Evolutionary conservation across 2,113 vertebrate species (phyloP), one percentile per base, ranked within the genome.

Genomic region (Uropsilus gracilis): DNA sequence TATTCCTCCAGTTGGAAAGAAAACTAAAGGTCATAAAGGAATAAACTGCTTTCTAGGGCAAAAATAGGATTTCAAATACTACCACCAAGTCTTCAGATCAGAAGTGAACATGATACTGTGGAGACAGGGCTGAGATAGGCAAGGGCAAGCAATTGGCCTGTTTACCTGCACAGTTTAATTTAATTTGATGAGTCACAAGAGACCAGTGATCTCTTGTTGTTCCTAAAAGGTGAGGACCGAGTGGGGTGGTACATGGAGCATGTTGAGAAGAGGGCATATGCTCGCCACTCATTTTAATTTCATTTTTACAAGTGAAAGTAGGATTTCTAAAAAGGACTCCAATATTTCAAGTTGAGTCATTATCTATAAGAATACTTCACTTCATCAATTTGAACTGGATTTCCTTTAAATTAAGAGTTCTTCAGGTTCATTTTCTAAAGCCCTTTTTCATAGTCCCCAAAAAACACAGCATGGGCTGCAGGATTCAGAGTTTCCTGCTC

Each of bases 401-500:
- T 95, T 32, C 66, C 76, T 95, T 42, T 63, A 59, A 81, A 55
- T 32, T 10, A 28, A 69, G 63, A 55, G 32, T 30, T 76, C 80
- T 80, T 83, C 46, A 26, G 48, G 84, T 42, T 77, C 14, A n/a
- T 71, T 86, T 81, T 64, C 89, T 59, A n/a, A 83, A 78, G 30
- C 42, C 50, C 44, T 68, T 22, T 66, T 87, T 55, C 42, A 75
- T 34, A 53, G n/a, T 63, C 20, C 34, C 17, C 32, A 61, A 39
- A 17, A 28, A 48, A 77, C 28, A 55, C 18, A 57, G 72, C 85
- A 37, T 10, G 76, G 86, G 11, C 90, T 7, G 26, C 2, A 48
- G 64, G 34, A 37, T 64, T 78, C 16, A 63, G 89, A 81, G 69
- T 69, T 90, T 92, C 84, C 59, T 24, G 20, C 84, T 72, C 86